Percentiles rank a stretch among this genome's conserved stretches.
phyloP scores from a whole-genome alignment of 2,113 vertebrate genomes.

The Nansenia antarctica region DNA sequence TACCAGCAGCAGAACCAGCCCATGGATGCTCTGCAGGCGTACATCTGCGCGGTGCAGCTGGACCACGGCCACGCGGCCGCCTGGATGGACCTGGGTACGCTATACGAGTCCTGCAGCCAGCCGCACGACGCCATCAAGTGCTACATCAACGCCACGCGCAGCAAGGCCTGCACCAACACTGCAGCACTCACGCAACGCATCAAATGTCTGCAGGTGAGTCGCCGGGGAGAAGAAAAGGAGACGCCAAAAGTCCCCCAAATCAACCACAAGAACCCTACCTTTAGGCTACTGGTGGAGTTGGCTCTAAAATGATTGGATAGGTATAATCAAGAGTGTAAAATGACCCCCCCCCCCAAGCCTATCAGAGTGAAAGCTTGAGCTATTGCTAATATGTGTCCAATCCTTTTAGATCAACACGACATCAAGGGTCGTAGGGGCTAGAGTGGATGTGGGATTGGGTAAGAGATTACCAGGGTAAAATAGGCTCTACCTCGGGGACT shows the following conservation, averaged over 20 bases:
- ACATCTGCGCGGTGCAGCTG: constrained; percentile 93
- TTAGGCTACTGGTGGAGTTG: no score
- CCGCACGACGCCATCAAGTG: constrained; percentile 95
- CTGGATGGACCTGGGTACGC: constrained; percentile 93
- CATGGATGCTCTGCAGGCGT: constrained; percentile 93
- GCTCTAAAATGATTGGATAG: no score
- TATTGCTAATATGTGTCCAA: no score
- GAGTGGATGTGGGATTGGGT: no score
- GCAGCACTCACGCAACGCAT: constrained; percentile 88
- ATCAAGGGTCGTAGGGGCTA: no score
- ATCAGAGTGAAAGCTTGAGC: no score
- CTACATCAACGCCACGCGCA: constrained; percentile 91
- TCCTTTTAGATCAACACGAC: no score
- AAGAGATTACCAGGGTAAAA: no score
- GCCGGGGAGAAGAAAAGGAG: not conserved
- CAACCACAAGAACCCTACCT: not conserved
- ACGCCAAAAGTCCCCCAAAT: not conserved
- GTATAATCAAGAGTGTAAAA: no score
- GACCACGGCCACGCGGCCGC: constrained; percentile 91
- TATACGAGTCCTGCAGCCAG: constrained; percentile 93
- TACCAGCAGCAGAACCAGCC: constrained; percentile 95
- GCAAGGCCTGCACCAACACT: constrained; percentile 91
- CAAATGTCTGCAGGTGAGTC: constrained; percentile 91
- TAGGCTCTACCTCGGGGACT: no score
- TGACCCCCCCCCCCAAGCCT: no score